Conservation (phyloP, 2,888 invertebrate genomes). For the Eretmocerus hayati region DNA sequence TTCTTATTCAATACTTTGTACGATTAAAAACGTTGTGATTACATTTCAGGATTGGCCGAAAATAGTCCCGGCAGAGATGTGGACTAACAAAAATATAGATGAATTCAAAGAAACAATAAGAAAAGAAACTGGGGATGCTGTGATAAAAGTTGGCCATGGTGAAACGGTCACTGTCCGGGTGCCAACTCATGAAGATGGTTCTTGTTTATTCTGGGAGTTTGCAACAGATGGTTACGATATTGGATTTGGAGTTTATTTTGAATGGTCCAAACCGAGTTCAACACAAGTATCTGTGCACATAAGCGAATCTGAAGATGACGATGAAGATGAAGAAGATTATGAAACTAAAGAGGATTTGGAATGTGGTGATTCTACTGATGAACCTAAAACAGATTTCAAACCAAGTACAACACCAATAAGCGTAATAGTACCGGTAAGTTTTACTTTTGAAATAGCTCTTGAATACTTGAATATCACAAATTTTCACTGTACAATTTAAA, state of each 20-base stretch:
- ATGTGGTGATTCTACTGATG: constrained; percentile 37
- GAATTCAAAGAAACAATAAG: constrained; percentile 85
- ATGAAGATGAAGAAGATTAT: constrained; percentile 61
- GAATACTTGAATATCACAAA: neutral
- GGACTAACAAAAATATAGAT: constrained; percentile 85
- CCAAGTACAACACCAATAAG: constrained; percentile 36
- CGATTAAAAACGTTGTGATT: neutral
- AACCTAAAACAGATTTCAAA: constrained; percentile 34
- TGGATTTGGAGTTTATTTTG: constrained; percentile 96
- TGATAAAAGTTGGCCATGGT: constrained; percentile 90
- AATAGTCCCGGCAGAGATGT: constrained; percentile 81
- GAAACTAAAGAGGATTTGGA: constrained; percentile 56
- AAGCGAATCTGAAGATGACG: constrained; percentile 91
- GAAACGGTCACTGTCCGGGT: constrained; percentile 96
- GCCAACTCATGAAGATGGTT: constrained; percentile 90
- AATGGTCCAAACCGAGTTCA: constrained; percentile 85
- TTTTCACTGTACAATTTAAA: constrained; percentile 4
- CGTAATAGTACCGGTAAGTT: constrained; percentile 40
- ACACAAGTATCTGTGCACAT: constrained; percentile 90
- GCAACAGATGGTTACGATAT: constrained; percentile 98
- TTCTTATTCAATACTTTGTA: neutral
- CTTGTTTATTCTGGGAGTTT: constrained; percentile 97
- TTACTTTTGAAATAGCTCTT: neutral
- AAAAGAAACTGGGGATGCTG: constrained; percentile 75
- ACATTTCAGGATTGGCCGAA: constrained; percentile 33